Evolutionary conservation across 2,797 vertebrate genomes (phyloP).

Genomic region (Tympanoctomys barrerae): DNA sequence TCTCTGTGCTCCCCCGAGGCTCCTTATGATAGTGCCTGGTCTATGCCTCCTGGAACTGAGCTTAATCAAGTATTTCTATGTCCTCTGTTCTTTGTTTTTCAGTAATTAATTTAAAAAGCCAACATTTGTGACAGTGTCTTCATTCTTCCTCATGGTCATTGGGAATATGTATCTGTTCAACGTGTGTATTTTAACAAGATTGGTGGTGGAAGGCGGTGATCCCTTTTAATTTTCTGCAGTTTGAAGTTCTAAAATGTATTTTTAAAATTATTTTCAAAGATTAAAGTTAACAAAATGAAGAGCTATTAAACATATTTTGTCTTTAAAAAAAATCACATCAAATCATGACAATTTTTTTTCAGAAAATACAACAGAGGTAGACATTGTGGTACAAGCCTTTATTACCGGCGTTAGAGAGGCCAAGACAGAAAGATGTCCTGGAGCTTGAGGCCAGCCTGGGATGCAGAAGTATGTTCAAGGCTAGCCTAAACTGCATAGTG

Average conservation of each 20-base stretch:
- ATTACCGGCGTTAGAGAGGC: neutral
- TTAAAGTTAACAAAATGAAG: slow-evolving; percentile 2
- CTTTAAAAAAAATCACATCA: slow-evolving; percentile 10
- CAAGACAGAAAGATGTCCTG: neutral
- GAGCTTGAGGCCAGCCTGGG: neutral
- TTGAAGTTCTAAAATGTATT: neutral
- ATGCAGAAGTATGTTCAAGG: neutral
- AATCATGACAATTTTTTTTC: slow-evolving; percentile 19
- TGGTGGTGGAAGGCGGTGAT: neutral
- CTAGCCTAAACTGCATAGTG: neutral
- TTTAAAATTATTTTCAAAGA: neutral
- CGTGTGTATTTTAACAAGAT: neutral
- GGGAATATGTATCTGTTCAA: neutral
- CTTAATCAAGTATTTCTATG: neutral
- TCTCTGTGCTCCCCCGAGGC: neutral
- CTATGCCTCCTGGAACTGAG: accelerated
- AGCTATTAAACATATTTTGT: neutral
- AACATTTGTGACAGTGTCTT: neutral
- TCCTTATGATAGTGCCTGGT: neutral
- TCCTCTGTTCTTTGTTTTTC: neutral
- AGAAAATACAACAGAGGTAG: neutral
- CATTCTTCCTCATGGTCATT: neutral
- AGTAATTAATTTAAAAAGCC: slow-evolving; percentile 8
- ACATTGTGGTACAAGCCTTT: neutral
- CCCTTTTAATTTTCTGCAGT: neutral